Evolutionary conservation across 2,888 invertebrate genomes (phyloP).

Genomic region (Ophion costatus): DNA sequence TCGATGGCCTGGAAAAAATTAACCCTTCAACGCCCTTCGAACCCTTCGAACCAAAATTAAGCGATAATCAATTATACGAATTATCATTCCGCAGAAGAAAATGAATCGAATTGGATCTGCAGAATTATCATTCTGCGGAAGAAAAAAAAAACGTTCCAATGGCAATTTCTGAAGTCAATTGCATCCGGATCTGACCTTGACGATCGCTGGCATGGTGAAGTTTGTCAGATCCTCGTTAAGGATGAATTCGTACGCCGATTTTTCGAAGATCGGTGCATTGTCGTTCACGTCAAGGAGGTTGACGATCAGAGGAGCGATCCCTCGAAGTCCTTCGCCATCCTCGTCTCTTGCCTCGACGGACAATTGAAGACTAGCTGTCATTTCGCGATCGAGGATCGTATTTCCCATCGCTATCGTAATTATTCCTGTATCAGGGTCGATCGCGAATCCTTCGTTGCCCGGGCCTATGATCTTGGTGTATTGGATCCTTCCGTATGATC

Average conservation of each 20-base stretch:
- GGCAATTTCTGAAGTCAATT: neutral
- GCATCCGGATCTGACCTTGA: slow-evolving; percentile 84
- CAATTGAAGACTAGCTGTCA: slow-evolving; percentile 90
- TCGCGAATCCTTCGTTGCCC: slow-evolving; percentile 90
- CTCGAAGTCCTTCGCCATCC: slow-evolving; percentile 91
- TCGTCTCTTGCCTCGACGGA: slow-evolving; percentile 95
- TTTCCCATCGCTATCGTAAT: slow-evolving; percentile 90
- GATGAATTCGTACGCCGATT: slow-evolving; percentile 91
- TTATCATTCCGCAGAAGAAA: no score
- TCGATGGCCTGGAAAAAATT: slow-evolving; percentile 87
- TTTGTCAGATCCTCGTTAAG: slow-evolving; percentile 89
- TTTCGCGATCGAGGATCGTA: slow-evolving; percentile 93
- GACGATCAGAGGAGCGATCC: slow-evolving; percentile 90
- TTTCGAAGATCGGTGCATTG: slow-evolving; percentile 93
- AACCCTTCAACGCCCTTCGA: no score
- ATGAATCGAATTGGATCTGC: no score
- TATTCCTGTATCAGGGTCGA: slow-evolving; percentile 91
- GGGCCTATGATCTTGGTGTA: slow-evolving; percentile 92
- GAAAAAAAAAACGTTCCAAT: neutral
- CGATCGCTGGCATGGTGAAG: slow-evolving; percentile 91
- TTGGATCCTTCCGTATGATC: slow-evolving; percentile 90
- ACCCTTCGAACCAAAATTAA: no score
- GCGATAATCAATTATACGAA: no score
- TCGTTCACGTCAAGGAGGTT: slow-evolving; percentile 93
- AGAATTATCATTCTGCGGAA: neutral